Base-by-base conservation (phyloP, 2,888 invertebrate species). In the Lasioglossum vierecki region DNA sequence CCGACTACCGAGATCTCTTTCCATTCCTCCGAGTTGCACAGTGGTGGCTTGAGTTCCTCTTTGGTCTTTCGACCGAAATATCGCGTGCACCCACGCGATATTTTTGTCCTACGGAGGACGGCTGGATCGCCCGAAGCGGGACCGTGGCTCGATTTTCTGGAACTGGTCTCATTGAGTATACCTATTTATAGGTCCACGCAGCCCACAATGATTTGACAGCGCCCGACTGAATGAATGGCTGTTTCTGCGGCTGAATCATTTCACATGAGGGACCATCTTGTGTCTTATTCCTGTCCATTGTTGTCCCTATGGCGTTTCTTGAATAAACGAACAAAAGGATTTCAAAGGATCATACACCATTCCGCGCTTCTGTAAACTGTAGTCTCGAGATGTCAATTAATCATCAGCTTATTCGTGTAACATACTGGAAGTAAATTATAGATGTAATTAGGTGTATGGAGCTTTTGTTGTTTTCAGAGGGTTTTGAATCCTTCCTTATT, bases 151-250 rank as follows among this genome's bases (percentile, higher is more conserved):
- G 68, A 46, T 76, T 90, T 87, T 87, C 90, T 87, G 79, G 87
- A 89, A 90, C 80, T 80, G 41, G 82, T 78, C 83, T 90, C 83
- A 83, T 90, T 89, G 85, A 84, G 70, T 57, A 76, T 70, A 68
- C 80, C 85, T 89, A 89, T 89, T 89, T 89, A 90, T 89, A 90
- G 83, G 63, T 70, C 13, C 35, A 63, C 75, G 8, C 44, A 35
- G 44, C 41, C 39, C 72, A 84, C 66, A 68, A n/a, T 39, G 80
- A 68, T 41, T 76, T 81, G 71, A 75, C 77, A 60, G 53, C 71
- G 77, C 82, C 84, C 75, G 74, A 77, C 73, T 88, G 85, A 89
- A 89, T 87, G 87, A 88, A 88, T 72, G 80, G 68, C 66, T 88
- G 79, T 77, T 85, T 86, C 76, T 72, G 76, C 79, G 60, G 79